Conservation (phyloP, 2,888 invertebrate genomes). For the Oeneis ivallda region DNA sequence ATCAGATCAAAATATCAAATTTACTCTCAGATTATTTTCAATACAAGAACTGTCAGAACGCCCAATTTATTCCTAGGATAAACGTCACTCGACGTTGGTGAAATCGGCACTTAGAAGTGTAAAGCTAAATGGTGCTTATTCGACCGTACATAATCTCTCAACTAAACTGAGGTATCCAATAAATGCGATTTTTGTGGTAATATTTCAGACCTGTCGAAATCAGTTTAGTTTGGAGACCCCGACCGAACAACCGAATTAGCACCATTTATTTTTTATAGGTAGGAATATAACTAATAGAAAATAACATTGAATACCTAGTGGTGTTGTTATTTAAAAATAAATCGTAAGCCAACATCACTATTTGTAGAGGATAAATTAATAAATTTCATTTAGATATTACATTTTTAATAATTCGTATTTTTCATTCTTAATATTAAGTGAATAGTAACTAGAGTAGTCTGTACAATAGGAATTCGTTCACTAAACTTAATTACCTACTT, state of each 20-base stretch:
- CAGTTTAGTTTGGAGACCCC: neutral
- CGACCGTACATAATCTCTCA: no score
- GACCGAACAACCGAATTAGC: no score
- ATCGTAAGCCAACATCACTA: slow-evolving; percentile 12
- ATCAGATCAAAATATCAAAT: no score
- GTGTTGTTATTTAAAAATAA: slow-evolving; percentile 17
- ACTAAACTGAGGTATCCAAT: no score
- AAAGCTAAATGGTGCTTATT: slow-evolving; percentile 9
- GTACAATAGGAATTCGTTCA: slow-evolving; percentile 34
- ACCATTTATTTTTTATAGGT: neutral
- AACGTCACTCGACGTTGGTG: no score
- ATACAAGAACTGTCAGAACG: no score
- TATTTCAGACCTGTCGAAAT: neutral
- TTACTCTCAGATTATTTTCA: no score
- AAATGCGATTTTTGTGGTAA: no score
- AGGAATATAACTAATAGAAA: slow-evolving; percentile 16
- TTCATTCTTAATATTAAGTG: slow-evolving; percentile 28
- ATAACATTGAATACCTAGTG: slow-evolving; percentile 14
- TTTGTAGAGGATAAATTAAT: slow-evolving; percentile 28
- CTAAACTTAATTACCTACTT: slow-evolving; percentile 29
- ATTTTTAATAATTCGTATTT: slow-evolving; percentile 37
- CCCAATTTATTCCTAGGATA: no score
- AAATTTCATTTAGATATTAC: slow-evolving; percentile 30
- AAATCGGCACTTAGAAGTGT: no score
- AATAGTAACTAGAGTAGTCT: slow-evolving; percentile 32